Percentiles rank a stretch among this genome's conserved stretches.
These are phyloP conservation scores for Microctenopoma lineatum DNA, from an alignment of 2,797 vertebrate genomes.

Conservation along the genomic window DNA sequence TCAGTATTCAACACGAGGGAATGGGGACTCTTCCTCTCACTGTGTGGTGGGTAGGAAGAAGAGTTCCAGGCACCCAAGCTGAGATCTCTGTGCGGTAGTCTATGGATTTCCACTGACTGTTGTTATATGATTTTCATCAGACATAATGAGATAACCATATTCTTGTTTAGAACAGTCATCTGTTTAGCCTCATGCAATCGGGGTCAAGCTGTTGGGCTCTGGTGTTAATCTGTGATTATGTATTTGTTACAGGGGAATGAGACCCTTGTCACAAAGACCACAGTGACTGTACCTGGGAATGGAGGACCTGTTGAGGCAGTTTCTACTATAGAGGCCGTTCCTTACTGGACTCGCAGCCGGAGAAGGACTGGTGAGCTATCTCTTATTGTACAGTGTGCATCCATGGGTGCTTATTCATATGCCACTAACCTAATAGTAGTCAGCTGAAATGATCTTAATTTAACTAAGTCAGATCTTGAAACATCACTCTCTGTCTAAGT, in stretches of 20 bases:
- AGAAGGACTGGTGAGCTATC: slow-evolving; percentile 86
- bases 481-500: neutral
- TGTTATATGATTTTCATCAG: too few species aligned
- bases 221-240: neutral
- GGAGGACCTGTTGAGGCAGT: slow-evolving; percentile 94
- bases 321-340: slow-evolving; percentile 92
- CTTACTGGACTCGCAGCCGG: slow-evolving; percentile 89
- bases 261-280: slow-evolving; percentile 94
- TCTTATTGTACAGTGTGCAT: neutral
- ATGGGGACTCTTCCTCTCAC: too few species aligned
- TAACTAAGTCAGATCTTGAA: neutral
- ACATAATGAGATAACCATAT: too few species aligned
- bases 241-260: slow-evolving; percentile 86
- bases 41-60: too few species aligned
- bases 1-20: too few species aligned
- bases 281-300: slow-evolving; percentile 88
- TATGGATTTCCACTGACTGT: too few species aligned
- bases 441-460: neutral
- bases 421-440: neutral
- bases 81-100: too few species aligned
- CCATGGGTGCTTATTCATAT: neutral
- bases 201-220: neutral
- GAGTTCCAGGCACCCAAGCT: too few species aligned
- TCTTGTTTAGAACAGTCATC: too few species aligned
- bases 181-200: too few species aligned